phyloP scores from a whole-genome alignment of 2,797 vertebrate species.

The Anabas testudineus region DNA sequence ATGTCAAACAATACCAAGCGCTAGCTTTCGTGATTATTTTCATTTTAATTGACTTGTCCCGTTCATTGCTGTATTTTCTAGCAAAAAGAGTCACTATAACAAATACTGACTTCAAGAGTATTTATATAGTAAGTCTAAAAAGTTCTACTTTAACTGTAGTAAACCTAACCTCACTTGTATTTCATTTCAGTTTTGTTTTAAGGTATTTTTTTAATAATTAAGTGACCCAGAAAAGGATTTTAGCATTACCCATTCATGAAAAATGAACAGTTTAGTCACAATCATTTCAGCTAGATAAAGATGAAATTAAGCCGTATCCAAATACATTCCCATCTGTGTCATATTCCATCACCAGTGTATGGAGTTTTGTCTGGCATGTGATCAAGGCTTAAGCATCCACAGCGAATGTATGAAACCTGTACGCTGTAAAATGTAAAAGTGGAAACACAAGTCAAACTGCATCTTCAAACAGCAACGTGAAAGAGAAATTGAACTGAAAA shows the following conservation, averaged over 20 bases:
- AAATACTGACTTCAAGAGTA: too few species aligned
- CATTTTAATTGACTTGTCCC: too few species aligned
- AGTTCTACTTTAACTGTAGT: too few species aligned
- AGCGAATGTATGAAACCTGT: slow-evolving; percentile 33
- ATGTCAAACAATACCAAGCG: too few species aligned
- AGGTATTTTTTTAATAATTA: slow-evolving; percentile 1
- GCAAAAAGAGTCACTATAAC: too few species aligned
- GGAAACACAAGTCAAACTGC: slow-evolving; percentile 41
- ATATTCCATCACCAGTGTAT: slow-evolving; percentile 21
- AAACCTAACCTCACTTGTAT: too few species aligned
- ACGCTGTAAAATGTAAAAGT: slow-evolving; percentile 30
- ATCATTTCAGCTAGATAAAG: not conserved
- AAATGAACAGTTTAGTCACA: not conserved
- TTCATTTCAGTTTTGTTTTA: too few species aligned
- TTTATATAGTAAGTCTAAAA: too few species aligned
- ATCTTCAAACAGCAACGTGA: slow-evolving; percentile 5
- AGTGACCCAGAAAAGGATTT: not conserved
- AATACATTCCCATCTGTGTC: slow-evolving; percentile 29
- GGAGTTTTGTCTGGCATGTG: slow-evolving; percentile 11
- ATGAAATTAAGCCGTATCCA: slow-evolving; percentile 5
- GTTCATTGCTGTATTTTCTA: not conserved
- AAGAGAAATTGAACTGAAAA: slow-evolving; percentile 50
- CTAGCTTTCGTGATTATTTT: not conserved
- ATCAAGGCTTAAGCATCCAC: slow-evolving; percentile 45
- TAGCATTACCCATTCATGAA: not conserved